Evolutionary conservation across 2,888 invertebrate genomes (phyloP).

Genomic region (Eilema caniola): DNA sequence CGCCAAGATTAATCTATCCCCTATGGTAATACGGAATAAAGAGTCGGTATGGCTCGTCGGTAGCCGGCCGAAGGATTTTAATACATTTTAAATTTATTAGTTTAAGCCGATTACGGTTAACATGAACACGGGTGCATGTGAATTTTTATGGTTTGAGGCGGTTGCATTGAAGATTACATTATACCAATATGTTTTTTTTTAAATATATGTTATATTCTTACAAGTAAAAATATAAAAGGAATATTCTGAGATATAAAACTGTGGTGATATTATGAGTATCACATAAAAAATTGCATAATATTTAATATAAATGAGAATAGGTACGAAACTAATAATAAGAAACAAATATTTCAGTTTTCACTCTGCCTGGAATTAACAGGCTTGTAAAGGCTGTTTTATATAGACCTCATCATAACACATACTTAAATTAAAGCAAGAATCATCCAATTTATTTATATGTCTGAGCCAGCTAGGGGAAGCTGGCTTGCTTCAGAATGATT

Average conservation of each 20-base stretch:
- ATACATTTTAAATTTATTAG: slow-evolving; percentile 77
- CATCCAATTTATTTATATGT: no score
- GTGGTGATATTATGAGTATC: neutral
- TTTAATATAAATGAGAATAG: neutral
- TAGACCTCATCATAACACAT: no score
- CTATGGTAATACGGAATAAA: slow-evolving; percentile 55
- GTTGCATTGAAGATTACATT: slow-evolving; percentile 33
- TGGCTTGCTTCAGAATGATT: no score
- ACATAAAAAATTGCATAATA: neutral
- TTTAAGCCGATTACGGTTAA: slow-evolving; percentile 74
- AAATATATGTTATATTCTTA: neutral
- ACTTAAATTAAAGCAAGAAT: no score
- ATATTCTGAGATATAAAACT: neutral
- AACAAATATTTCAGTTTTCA: no score
- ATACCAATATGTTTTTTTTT: neutral
- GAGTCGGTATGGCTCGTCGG: slow-evolving; percentile 48
- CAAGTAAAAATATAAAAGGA: neutral
- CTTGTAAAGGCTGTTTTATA: no score
- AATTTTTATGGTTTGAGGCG: slow-evolving; percentile 56
- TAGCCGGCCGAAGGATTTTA: slow-evolving; percentile 63
- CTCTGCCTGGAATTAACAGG: no score
- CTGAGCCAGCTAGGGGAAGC: no score
- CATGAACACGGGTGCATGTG: slow-evolving; percentile 55
- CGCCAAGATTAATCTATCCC: slow-evolving; percentile 50
- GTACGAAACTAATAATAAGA: no score